A percentile compares a stretch with the other conserved stretches of the same genome.
Evolutionary conservation across 1,140 invertebrate species (phyloP).

Genomic region (Liolophura sinensis): DNA sequence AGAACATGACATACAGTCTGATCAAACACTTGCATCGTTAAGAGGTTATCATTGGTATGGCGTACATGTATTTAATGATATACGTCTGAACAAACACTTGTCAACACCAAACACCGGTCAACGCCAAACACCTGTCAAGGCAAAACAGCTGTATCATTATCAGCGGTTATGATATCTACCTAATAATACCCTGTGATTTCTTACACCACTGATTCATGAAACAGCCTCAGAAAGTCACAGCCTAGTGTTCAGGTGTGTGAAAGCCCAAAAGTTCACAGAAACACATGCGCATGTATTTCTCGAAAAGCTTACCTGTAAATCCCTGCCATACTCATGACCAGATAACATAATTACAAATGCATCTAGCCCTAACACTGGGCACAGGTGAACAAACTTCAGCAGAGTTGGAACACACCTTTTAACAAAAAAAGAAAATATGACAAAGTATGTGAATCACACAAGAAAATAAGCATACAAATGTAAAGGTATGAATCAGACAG

Average conservation of each 20-base stretch:
- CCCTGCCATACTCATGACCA: slow-evolving; percentile 23
- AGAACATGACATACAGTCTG: too few species aligned
- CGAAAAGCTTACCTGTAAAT: slow-evolving; percentile 29
- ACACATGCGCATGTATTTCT: background rate
- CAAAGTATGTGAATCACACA: background rate
- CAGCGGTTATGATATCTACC: too few species aligned
- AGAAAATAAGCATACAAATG: slow-evolving; percentile 1
- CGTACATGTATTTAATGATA: background rate
- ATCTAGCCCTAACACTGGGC: slow-evolving; percentile 35
- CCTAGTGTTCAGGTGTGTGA: background rate
- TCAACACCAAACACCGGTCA: slow-evolving; percentile 27
- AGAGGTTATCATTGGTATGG: too few species aligned
- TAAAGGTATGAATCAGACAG: too few species aligned
- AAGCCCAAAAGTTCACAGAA: too few species aligned
- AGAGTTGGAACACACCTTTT: slow-evolving; percentile 38
- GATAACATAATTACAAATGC: slow-evolving; percentile 45
- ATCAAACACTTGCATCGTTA: too few species aligned
- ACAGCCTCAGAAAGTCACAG: background rate
- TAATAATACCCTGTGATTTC: background rate
- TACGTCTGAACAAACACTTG: slow-evolving; percentile 30
- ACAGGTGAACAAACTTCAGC: slow-evolving; percentile 35
- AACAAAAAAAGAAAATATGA: slow-evolving; percentile 2
- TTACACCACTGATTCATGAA: background rate
- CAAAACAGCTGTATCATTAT: background rate
- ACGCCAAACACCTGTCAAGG: slow-evolving; percentile 4